Evolutionary conservation across 2,888 invertebrate species (phyloP).

Genomic region (Chaetogeoica ovagalla): DNA sequence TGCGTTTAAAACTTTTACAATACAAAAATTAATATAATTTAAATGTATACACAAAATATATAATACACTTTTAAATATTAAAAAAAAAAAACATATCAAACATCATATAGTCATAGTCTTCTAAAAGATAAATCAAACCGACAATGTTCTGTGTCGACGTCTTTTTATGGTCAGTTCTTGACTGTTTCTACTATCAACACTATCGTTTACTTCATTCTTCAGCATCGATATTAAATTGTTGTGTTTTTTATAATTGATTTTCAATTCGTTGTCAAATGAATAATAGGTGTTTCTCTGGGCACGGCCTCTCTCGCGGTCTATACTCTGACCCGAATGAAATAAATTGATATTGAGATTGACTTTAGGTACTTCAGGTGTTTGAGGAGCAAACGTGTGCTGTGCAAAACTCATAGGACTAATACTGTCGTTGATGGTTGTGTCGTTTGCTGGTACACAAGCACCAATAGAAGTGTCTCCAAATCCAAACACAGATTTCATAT

Average conservation of each 20-base stretch:
- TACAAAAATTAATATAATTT: background rate
- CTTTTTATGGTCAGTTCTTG: background rate
- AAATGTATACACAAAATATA: background rate
- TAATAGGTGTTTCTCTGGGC: background rate
- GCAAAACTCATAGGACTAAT: background rate
- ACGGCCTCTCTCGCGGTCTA: background rate
- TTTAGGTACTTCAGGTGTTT: background rate
- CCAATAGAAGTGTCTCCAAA: constrained; percentile 1
- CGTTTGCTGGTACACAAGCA: background rate
- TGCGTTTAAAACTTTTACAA: background rate
- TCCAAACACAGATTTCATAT: constrained; percentile 34
- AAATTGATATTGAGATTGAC: constrained; percentile 31
- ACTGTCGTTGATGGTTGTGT: background rate
- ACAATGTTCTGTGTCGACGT: constrained; percentile 16
- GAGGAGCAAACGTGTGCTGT: background rate
- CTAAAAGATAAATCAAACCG: background rate
- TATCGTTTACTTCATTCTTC: constrained; percentile 25
- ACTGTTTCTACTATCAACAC: constrained; percentile 18
- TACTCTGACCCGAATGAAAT: background rate
- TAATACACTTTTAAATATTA: background rate
- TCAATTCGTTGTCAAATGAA: background rate
- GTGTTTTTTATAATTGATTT: background rate
- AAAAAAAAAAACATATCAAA: background rate
- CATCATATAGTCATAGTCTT: background rate
- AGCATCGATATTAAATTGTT: constrained; percentile 9